Percentiles rank a stretch among this genome's conserved stretches.
phyloP scores from a whole-genome alignment of 2,113 vertebrate species.

The Progne subis region DNA sequence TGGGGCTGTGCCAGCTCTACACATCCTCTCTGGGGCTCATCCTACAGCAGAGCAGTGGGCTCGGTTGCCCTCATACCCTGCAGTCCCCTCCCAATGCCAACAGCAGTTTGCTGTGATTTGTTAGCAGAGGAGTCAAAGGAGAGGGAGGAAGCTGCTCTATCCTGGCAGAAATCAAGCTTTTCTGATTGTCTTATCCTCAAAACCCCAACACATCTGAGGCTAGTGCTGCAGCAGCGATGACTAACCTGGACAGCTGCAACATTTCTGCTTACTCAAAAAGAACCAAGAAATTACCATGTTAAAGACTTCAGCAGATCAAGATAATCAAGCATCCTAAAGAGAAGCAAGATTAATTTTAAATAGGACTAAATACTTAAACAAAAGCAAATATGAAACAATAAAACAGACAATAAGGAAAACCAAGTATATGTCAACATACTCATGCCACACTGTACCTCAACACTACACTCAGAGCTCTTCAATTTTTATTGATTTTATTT shows the following conservation, averaged over 20 bases:
- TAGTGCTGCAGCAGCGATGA: background rate
- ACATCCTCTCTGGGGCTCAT: fast-evolving
- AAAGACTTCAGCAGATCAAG: background rate
- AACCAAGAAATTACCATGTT: background rate
- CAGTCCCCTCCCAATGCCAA: background rate
- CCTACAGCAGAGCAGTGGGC: fast-evolving
- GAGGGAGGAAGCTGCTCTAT: background rate
- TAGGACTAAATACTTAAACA: background rate
- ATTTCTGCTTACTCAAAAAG: background rate
- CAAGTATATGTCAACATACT: background rate
- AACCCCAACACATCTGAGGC: background rate
- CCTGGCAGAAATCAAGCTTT: background rate
- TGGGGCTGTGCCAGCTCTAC: fast-evolving
- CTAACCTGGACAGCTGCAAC: background rate
- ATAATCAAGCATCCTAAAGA: background rate
- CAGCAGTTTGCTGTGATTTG: background rate
- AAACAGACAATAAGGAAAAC: background rate
- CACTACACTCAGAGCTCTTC: background rate
- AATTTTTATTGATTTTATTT: background rate
- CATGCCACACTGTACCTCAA: background rate
- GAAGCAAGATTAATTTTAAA: background rate
- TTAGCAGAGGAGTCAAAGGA: background rate
- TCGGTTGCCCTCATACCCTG: background rate
- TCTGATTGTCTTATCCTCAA: background rate
- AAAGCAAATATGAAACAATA: background rate